Evolutionary conservation across 2,797 vertebrate species (phyloP).

Genomic region (Champsocephalus esox): DNA sequence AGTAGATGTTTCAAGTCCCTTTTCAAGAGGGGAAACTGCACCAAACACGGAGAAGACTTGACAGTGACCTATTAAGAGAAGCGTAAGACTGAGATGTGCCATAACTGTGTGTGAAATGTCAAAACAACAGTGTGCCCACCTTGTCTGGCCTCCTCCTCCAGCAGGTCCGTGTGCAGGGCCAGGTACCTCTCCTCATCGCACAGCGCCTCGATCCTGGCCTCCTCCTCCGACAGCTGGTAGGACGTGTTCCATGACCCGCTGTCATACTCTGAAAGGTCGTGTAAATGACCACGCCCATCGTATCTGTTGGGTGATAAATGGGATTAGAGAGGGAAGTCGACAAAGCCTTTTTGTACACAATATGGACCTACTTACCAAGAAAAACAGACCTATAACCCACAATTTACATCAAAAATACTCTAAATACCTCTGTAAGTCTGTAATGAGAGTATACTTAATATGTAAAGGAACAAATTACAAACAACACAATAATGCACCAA

Average conservation of each 20-base stretch:
- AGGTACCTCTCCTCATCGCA: constrained; percentile 99
- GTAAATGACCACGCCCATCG: constrained; percentile 98
- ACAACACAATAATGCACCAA: constrained; percentile 49
- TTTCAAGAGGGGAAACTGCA: no score
- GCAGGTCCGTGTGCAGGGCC: constrained; percentile 98
- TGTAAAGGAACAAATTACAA: constrained; percentile 40
- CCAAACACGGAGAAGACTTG: no score
- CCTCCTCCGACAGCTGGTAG: constrained; percentile 97
- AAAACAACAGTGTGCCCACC: constrained; percentile 78
- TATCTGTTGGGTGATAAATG: constrained; percentile 92
- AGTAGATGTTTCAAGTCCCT: no score
- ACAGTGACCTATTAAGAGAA: not conserved
- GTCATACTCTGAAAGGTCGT: constrained; percentile 99
- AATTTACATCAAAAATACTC: constrained; percentile 53
- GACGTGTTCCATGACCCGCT: constrained; percentile 98
- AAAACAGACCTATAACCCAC: constrained; percentile 71
- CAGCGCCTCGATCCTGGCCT: constrained; percentile 95
- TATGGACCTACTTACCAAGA: constrained; percentile 81
- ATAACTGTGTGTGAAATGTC: not conserved
- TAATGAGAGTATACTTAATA: constrained; percentile 49
- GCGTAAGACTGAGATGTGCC: not conserved
- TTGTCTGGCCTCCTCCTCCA: constrained; percentile 99
- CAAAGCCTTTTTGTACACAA: constrained; percentile 50
- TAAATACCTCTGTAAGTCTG: constrained; percentile 62
- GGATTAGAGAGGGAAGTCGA: constrained; percentile 84